These are phyloP conservation scores for Isurus oxyrinchus DNA, from an alignment of 2,113 vertebrate genomes.

Conservation along the genomic window DNA sequence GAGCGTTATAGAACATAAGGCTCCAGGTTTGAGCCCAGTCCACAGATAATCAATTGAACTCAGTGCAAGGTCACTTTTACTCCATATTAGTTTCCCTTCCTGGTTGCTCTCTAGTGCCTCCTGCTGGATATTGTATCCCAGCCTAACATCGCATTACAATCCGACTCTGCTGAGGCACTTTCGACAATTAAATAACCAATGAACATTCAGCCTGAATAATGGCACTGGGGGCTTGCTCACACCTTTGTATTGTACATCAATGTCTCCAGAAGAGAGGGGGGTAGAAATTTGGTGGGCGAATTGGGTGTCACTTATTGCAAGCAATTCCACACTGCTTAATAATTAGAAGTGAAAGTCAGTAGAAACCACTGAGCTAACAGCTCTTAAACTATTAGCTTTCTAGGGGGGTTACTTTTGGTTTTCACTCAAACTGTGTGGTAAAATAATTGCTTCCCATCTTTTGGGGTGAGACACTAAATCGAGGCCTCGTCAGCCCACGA, in stretches of 20 bases:
- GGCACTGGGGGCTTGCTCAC: not conserved
- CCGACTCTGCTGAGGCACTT: not conserved
- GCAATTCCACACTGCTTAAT: not conserved
- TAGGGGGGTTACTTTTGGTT: not conserved
- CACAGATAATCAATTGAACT: not conserved
- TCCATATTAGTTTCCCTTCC: not conserved
- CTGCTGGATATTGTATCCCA: not conserved
- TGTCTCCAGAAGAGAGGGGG: not conserved
- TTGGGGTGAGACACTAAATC: not conserved
- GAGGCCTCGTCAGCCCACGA: not conserved
- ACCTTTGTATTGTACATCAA: not conserved
- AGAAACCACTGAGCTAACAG: not conserved
- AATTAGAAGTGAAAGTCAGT: not conserved
- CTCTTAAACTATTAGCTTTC: not conserved
- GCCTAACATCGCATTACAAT: not conserved
- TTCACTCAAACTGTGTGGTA: not conserved
- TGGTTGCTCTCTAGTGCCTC: not conserved
- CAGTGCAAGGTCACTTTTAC: too few relatives aligned
- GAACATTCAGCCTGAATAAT: not conserved
- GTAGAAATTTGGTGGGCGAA: not conserved
- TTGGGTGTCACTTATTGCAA: not conserved
- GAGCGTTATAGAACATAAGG: not conserved
- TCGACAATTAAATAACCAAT: not conserved
- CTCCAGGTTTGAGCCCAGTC: not conserved
- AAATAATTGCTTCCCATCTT: not conserved